phyloP scores from a whole-genome alignment of 2,113 vertebrate genomes.

The Grus americana region DNA sequence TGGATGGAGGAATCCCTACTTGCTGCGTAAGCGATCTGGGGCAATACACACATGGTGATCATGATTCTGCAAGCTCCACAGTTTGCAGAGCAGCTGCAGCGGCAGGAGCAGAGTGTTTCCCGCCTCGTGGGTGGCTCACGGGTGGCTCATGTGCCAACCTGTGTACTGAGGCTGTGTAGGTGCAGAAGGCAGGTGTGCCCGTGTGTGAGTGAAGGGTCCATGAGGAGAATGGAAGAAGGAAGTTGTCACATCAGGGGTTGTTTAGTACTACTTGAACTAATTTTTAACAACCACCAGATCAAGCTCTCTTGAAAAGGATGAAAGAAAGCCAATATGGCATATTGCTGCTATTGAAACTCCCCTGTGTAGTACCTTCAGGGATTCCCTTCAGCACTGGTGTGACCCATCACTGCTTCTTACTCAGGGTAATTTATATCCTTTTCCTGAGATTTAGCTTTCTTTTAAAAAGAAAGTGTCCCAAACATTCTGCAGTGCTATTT shows the following conservation, averaged over 20 bases:
- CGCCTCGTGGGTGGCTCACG: not conserved
- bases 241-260: not conserved
- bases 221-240: not conserved
- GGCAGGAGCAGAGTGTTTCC: not conserved
- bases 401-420: not conserved
- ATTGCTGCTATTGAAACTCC: not conserved
- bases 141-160: fast-evolving
- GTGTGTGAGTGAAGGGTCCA: not conserved
- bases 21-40: not conserved
- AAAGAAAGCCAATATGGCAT: not conserved
- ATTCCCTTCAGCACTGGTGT: not conserved
- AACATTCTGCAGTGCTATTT: not conserved
- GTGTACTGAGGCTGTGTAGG: not conserved
- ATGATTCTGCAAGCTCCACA: not conserved
- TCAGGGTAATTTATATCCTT: not conserved
- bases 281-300: not conserved
- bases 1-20: not conserved
- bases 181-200: not conserved
- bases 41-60: fast-evolving
- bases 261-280: not conserved
- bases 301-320: not conserved
- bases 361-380: not conserved
- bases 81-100: not conserved
- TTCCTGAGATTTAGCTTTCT: not conserved
- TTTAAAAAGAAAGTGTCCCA: not conserved